Base-by-base conservation (phyloP, 2,113 vertebrate genomes). In the Alexandromys fortis region DNA sequence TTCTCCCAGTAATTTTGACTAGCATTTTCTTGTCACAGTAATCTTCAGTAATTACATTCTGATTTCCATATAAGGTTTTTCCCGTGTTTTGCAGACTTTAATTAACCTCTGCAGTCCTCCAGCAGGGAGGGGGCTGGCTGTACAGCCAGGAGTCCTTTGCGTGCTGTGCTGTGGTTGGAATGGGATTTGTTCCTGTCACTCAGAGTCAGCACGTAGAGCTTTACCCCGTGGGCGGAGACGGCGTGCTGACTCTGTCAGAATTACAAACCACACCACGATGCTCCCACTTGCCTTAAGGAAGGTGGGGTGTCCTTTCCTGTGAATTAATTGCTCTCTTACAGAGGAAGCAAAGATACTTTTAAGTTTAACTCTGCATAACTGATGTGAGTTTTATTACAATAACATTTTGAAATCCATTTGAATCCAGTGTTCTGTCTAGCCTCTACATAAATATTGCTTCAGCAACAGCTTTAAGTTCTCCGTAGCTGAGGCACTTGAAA, bases 181-280 rank as follows among this genome's bases (percentile, higher is more conserved):
- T 92, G 93, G 93, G 96, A 97, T 96, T 97, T 97, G 94, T 94
- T 82, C 87, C 95, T 97, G 91, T 97, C 97, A 86, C 76, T 97
- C 77, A 86, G 78, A 92, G 79, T 95, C 78, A 96, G 94, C 78
- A 45, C 65, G 21, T 3, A 45, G 94, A 87, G 33, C 75, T 76
- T 67, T 78, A 83, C 86, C 89, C 96, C 83, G 92, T 89, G 86
- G 96, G 94, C 75, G 55, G 67, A 93, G 67, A 92, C 52, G 47
- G 79, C 77, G 78, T 76, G 91, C 94, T n/a, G 79, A 95, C 94
- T 90, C 86, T 88, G 91, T 86, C 96, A 95, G 94, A 96, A 94
- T 91, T 89, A 87, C 63, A 90, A 90, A 87, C 19, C 94, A 94
- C 47, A 76, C 86, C 67, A 7, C 1, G 3, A 83, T 70, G 68